phyloP scores from a whole-genome alignment of 2,888 invertebrate genomes.

The Drosophila atripex region DNA sequence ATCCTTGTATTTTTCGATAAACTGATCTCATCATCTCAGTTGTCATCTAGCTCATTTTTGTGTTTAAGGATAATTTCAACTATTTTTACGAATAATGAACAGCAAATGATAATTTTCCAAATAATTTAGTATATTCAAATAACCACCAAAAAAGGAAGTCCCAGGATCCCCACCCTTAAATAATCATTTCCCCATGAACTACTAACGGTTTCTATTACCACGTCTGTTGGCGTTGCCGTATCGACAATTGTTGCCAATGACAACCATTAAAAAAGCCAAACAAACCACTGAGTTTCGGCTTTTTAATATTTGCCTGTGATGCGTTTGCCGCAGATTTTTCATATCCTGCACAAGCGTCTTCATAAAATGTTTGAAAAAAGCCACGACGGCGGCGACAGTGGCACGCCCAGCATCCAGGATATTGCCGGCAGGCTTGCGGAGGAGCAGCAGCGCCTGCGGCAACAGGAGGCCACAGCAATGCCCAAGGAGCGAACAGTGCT shows the following conservation, averaged over 20 bases:
- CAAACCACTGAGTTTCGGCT: slow-evolving; percentile 20
- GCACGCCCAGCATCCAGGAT: slow-evolving; percentile 85
- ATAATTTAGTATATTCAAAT: too few species aligned
- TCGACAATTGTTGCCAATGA: slow-evolving; percentile 44
- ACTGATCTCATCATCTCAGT: too few species aligned
- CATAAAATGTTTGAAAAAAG: slow-evolving; percentile 67
- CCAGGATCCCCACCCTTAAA: too few species aligned
- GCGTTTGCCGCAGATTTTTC: slow-evolving; percentile 63
- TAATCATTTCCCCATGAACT: background rate
- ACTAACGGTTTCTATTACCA: background rate
- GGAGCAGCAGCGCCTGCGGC: slow-evolving; percentile 76
- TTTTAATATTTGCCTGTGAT: slow-evolving; percentile 46
- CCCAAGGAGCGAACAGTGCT: slow-evolving; percentile 86
- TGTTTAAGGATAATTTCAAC: too few species aligned
- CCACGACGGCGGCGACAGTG: slow-evolving; percentile 46
- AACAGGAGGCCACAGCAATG: slow-evolving; percentile 76
- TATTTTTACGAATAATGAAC: too few species aligned
- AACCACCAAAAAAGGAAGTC: too few species aligned
- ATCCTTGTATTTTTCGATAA: too few species aligned
- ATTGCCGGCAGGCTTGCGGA: slow-evolving; percentile 85
- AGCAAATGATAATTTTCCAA: too few species aligned
- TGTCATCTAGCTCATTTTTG: too few species aligned
- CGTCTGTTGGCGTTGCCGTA: background rate
- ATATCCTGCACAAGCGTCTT: slow-evolving; percentile 52
- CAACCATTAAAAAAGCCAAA: slow-evolving; percentile 43